phyloP scores from a whole-genome alignment of 2,113 vertebrate genomes.

The Corythornis madagascariensis region DNA sequence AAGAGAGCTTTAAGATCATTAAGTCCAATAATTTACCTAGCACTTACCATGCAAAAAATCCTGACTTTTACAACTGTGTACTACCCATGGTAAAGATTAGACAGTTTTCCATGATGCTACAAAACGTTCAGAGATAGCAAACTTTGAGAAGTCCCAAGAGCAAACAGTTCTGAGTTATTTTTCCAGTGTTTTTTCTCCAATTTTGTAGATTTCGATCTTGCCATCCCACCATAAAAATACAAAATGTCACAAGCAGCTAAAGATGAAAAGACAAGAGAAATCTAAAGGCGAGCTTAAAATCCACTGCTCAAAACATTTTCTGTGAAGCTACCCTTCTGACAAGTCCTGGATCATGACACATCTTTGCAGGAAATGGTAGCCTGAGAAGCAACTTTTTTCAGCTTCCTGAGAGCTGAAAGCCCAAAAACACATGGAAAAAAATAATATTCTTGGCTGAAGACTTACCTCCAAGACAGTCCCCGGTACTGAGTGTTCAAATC shows the following conservation, averaged over 20 bases:
- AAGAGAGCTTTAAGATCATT: neutral
- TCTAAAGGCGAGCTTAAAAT: neutral
- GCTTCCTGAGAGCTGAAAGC: neutral
- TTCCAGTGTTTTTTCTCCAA: neutral
- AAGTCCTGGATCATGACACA: neutral
- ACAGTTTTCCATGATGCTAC: neutral
- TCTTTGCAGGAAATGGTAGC: neutral
- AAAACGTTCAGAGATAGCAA: neutral
- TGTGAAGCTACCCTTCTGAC: neutral
- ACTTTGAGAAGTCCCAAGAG: neutral
- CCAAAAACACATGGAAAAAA: neutral
- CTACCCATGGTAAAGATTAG: neutral
- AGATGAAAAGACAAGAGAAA: neutral
- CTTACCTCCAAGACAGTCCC: conserved; percentile 90
- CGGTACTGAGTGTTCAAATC: conserved; percentile 82
- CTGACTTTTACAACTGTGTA: neutral
- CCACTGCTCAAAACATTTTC: neutral
- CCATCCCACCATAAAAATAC: neutral
- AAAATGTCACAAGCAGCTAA: neutral
- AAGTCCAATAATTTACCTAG: neutral
- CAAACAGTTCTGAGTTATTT: neutral
- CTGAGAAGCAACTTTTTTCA: neutral
- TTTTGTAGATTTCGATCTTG: neutral
- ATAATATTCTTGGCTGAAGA: neutral
- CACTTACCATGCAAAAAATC: neutral